Conservation (phyloP, 2,797 vertebrate genomes). For the Vultur gryphus region DNA sequence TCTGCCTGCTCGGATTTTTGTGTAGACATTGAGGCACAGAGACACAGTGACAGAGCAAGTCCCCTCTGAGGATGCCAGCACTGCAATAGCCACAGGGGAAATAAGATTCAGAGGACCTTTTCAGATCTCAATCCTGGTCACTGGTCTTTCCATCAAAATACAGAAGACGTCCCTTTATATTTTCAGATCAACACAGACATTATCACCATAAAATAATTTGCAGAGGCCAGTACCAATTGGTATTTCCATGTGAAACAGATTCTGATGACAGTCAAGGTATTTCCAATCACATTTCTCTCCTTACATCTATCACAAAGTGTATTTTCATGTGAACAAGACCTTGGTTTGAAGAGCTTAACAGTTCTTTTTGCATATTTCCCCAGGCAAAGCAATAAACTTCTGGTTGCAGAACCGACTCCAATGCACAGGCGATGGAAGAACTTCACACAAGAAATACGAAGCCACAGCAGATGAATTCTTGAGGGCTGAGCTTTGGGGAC, state of each 20-base stretch:
- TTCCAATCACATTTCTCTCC: neutral
- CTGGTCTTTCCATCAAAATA: neutral
- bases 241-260: neutral
- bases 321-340: neutral
- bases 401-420: neutral
- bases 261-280: neutral
- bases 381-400: neutral
- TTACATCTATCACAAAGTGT: neutral
- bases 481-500: neutral
- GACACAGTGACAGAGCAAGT: rapidly evolving
- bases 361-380: neutral
- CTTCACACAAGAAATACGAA: neutral
- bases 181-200: neutral
- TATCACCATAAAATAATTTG: neutral
- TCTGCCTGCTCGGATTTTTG: neutral
- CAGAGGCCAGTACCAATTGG: neutral
- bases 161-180: neutral
- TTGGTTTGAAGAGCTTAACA: neutral
- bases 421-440: neutral
- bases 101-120: neutral
- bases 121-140: neutral
- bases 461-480: neutral
- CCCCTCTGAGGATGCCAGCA: neutral
- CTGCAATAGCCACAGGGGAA: neutral
- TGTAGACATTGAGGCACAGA: neutral